Conservation (phyloP, 2,797 vertebrate genomes). For the Sebastolobus altivelis region DNA sequence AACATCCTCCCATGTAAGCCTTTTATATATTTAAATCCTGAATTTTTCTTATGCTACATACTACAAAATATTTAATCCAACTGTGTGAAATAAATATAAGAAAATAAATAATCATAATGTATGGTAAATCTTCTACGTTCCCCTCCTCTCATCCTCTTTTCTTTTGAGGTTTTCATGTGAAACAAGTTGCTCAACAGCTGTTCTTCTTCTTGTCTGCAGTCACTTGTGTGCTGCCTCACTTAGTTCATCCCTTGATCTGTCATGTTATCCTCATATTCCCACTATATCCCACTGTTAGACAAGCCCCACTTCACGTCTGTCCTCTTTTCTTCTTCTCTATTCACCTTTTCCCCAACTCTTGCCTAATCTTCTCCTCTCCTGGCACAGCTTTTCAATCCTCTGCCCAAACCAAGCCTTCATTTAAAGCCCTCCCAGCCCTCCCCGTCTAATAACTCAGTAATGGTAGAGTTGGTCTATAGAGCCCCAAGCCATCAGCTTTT, state of each 20-base stretch:
- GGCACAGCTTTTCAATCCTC: slow-evolving; percentile 31
- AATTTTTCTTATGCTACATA: background rate
- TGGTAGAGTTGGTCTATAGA: slow-evolving; percentile 66
- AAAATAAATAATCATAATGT: slow-evolving; percentile 12
- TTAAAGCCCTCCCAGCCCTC: slow-evolving; percentile 30
- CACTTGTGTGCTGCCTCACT: slow-evolving; percentile 59
- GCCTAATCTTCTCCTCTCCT: slow-evolving; percentile 1
- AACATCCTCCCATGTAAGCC: background rate
- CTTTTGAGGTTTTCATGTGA: slow-evolving; percentile 49
- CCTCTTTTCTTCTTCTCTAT: slow-evolving; percentile 11
- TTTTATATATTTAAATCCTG: background rate
- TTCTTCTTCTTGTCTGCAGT: slow-evolving; percentile 55
- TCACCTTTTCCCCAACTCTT: slow-evolving; percentile 18
- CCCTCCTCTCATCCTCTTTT: slow-evolving; percentile 11
- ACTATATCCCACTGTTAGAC: slow-evolving; percentile 47
- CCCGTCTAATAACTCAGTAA: slow-evolving; percentile 74
- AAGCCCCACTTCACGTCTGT: slow-evolving; percentile 15
- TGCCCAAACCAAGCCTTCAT: slow-evolving; percentile 34
- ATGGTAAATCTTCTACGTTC: background rate
- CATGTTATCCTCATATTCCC: slow-evolving; percentile 58
- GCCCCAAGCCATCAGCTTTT: slow-evolving; percentile 71
- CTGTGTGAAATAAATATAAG: slow-evolving; percentile 6
- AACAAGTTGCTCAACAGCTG: slow-evolving; percentile 62
- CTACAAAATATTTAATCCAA: slow-evolving; percentile 2
- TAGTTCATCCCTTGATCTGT: slow-evolving; percentile 68